Conservation (phyloP, 2,113 vertebrate species). For the Muscicapa adusta region DNA sequence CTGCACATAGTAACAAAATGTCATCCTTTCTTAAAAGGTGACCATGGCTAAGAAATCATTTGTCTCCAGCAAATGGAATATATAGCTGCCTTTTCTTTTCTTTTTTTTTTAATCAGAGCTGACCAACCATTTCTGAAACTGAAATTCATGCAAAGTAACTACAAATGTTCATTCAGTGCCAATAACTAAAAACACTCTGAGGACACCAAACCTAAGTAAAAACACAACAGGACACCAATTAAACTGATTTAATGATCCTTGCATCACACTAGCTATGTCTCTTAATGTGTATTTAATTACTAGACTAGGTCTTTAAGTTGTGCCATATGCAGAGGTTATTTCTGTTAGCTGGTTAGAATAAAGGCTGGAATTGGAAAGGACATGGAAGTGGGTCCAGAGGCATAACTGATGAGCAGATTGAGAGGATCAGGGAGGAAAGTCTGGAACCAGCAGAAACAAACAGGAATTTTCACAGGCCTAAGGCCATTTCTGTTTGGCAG, state of each 20-base stretch:
- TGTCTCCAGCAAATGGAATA: not conserved
- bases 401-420: not conserved
- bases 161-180: not conserved
- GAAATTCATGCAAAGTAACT: not conserved
- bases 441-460: not conserved
- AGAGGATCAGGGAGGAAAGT: not conserved
- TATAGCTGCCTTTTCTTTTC: fast-evolving
- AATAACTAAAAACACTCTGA: not conserved
- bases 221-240: conserved; percentile 19
- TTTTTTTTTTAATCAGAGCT: not conserved
- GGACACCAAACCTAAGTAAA: not conserved
- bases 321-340: not conserved
- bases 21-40: not conserved
- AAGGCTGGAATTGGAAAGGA: not conserved
- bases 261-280: not conserved
- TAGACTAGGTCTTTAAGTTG: not conserved
- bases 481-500: not conserved
- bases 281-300: not conserved
- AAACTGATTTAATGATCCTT: not conserved
- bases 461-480: not conserved
- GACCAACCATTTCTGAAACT: not conserved
- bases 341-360: not conserved
- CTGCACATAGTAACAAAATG: not conserved
- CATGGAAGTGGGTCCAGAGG: not conserved
- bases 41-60: not conserved